Evolutionary conservation across 2,797 vertebrate species (phyloP).

Genomic region (Linurgus olivaceus): DNA sequence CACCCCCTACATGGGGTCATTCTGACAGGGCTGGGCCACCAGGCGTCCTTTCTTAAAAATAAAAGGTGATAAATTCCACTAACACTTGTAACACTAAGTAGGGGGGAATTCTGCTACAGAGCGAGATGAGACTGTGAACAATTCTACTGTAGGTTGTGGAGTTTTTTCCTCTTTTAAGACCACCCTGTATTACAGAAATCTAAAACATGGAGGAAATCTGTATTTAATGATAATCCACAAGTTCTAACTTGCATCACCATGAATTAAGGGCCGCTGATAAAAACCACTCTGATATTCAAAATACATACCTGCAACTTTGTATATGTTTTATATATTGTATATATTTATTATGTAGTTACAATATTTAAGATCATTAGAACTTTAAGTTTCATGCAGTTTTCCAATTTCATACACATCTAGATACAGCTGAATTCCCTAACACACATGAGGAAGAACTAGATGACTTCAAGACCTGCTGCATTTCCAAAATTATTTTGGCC

Average conservation of each 20-base stretch:
- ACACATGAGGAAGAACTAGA: background rate
- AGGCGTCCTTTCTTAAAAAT: background rate
- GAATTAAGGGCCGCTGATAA: background rate
- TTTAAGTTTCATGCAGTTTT: background rate
- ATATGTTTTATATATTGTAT: background rate
- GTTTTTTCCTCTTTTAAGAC: background rate
- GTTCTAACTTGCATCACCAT: background rate
- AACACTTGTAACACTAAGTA: background rate
- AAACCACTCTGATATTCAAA: background rate
- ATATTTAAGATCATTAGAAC: background rate
- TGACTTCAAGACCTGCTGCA: background rate
- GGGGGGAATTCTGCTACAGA: background rate
- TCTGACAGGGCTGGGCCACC: rapidly evolving
- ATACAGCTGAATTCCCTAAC: background rate
- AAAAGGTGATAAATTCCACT: background rate
- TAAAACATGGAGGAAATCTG: background rate
- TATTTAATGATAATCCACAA: background rate
- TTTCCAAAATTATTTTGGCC: background rate
- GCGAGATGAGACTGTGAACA: background rate
- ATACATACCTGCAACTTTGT: background rate
- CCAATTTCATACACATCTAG: background rate
- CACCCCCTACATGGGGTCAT: rapidly evolving
- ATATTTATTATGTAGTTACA: background rate
- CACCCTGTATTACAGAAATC: background rate
- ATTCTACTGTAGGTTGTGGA: background rate